Conservation (phyloP, 2,888 invertebrate genomes). For the Chaitophorus viminalis region DNA sequence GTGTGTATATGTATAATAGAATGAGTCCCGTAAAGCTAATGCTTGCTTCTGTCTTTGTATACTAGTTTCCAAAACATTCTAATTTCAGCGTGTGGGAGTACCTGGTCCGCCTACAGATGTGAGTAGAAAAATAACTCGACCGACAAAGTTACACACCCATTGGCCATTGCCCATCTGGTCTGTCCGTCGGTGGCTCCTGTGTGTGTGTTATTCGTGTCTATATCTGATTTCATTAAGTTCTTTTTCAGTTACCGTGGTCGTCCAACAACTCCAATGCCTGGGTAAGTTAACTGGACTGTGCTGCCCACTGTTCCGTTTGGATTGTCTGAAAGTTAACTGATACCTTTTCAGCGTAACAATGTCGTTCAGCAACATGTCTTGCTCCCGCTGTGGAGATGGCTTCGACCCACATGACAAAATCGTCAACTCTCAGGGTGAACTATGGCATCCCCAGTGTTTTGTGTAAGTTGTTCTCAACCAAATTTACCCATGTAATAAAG, state of each 20-base stretch:
- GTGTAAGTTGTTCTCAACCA: constrained; percentile 77
- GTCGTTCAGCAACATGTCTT: constrained; percentile 92
- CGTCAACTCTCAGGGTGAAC: constrained; percentile 97
- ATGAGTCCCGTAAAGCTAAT: neutral
- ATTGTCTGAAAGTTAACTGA: constrained; percentile 39
- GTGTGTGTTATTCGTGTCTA: neutral
- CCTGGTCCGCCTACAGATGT: constrained; percentile 56
- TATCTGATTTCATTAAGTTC: neutral
- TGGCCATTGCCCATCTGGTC: constrained; percentile 16
- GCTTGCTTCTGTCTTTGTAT: no score
- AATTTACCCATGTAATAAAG: no score
- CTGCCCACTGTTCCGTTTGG: neutral
- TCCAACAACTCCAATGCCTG: constrained; percentile 46
- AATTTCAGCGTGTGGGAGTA: constrained; percentile 49
- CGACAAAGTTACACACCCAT: constrained; percentile 5
- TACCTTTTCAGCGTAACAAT: constrained; percentile 71
- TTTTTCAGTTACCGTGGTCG: neutral
- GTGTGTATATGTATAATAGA: neutral
- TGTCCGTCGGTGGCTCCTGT: neutral
- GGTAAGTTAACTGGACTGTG: constrained; percentile 50
- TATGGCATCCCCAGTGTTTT: constrained; percentile 99
- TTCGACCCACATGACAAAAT: constrained; percentile 98
- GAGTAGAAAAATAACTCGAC: constrained; percentile 38
- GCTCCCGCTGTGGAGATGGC: constrained; percentile 94
- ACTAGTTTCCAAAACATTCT: constrained; percentile 37